Conservation (phyloP, 2,113 vertebrate species). For the Cephalophus harveyi region DNA sequence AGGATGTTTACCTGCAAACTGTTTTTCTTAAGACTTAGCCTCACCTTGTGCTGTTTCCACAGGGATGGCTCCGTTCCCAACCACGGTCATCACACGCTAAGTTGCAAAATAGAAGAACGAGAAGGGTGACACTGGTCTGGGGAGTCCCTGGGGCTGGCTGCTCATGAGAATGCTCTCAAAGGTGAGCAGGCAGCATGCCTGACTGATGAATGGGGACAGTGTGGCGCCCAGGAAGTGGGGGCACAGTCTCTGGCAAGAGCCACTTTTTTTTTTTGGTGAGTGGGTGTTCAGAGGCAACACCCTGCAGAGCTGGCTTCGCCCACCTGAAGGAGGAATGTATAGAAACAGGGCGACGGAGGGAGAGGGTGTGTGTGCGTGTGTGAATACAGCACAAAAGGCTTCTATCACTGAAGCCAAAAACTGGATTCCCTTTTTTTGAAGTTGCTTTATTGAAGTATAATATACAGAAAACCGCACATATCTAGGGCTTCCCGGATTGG, state of each 20-base stretch:
- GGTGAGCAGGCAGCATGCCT: background rate
- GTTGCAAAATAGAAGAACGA: background rate
- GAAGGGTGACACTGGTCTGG: background rate
- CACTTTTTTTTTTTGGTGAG: background rate
- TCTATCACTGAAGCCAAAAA: background rate
- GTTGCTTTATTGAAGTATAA: background rate
- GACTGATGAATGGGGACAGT: background rate
- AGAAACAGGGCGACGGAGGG: background rate
- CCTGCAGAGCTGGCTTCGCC: background rate
- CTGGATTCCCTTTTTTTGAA: background rate
- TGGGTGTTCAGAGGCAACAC: background rate
- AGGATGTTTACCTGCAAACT: background rate
- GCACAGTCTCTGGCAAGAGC: background rate
- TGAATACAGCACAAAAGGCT: background rate
- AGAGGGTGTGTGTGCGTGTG: background rate
- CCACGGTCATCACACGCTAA: accelerated
- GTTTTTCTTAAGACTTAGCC: background rate
- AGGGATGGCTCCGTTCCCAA: background rate
- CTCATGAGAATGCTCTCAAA: background rate
- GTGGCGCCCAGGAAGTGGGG: background rate
- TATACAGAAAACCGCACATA: background rate
- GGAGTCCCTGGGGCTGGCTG: background rate
- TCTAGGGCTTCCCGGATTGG: background rate
- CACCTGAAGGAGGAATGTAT: background rate
- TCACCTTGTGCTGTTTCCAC: background rate